Evolutionary conservation across 35 echinoderm and acorn worm species (phyloP).

Genomic region (Ophiothrix spiculata): DNA sequence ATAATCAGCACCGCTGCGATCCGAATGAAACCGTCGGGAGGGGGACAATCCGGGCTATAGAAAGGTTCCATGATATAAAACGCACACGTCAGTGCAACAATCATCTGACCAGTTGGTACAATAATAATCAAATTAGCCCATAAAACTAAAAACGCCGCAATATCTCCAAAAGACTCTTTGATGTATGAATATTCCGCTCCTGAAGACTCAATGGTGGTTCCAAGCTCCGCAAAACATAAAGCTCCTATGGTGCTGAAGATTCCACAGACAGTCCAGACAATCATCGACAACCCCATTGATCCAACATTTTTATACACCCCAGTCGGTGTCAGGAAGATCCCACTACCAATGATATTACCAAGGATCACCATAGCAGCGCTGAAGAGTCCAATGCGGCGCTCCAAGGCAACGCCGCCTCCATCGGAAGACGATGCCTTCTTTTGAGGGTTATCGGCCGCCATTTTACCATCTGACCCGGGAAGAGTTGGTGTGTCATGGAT

Average conservation of each 20-base stretch:
- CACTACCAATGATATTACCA: slow-evolving; percentile 86
- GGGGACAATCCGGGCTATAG: slow-evolving; percentile 49
- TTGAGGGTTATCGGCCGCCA: neutral
- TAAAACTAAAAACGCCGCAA: slow-evolving; percentile 76
- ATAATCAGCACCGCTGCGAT: slow-evolving; percentile 64
- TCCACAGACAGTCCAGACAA: slow-evolving; percentile 80
- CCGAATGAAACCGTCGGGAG: slow-evolving; percentile 44
- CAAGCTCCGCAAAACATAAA: slow-evolving; percentile 82
- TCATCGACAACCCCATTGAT: slow-evolving; percentile 72
- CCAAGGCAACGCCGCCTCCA: neutral
- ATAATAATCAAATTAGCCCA: slow-evolving; percentile 91
- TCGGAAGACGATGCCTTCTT: neutral
- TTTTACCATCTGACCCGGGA: too few relatives aligned
- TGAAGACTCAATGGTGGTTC: slow-evolving; percentile 76
- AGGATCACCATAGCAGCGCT: slow-evolving; percentile 32
- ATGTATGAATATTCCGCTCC: slow-evolving; percentile 93
- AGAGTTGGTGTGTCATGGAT: too few relatives aligned
- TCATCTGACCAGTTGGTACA: slow-evolving; percentile 76
- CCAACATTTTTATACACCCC: slow-evolving; percentile 60
- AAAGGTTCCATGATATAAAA: slow-evolving; percentile 84
- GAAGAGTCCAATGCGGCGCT: slow-evolving; percentile 17
- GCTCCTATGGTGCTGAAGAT: slow-evolving; percentile 81
- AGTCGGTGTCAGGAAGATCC: slow-evolving; percentile 84
- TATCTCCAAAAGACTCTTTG: slow-evolving; percentile 62
- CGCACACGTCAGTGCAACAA: slow-evolving; percentile 86